Percentiles rank a stretch among this genome's conserved stretches.
Conservation (phyloP, 2,888 invertebrate genomes). For the Cerceris rybyensis region DNA sequence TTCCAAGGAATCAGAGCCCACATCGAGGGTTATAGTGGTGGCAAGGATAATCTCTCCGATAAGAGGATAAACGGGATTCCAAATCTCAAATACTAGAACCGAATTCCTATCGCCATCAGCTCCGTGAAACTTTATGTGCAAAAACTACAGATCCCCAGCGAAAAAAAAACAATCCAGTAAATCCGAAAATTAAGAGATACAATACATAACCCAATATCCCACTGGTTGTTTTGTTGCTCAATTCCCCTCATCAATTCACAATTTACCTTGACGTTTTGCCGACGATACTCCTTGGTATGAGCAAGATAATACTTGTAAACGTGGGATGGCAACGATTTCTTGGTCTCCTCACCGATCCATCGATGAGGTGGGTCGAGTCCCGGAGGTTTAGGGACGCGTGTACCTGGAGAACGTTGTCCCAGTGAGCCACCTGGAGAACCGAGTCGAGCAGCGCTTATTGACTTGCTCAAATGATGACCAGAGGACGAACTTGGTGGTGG, state of each 20-base stretch:
- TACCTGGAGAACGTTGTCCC: constrained; percentile 72
- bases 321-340: constrained; percentile 85
- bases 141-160: too few relatives aligned
- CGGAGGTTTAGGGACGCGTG: constrained; percentile 68
- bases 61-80: too few relatives aligned
- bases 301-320: constrained; percentile 87
- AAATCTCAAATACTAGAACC: too few relatives aligned
- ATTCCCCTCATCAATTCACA: not conserved
- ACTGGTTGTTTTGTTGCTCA: not conserved
- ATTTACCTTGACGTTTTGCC: constrained; percentile 83
- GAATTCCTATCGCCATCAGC: too few relatives aligned
- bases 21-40: too few relatives aligned
- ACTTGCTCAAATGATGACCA: constrained; percentile 68
- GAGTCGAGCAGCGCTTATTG: constrained; percentile 67
- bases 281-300: constrained; percentile 77
- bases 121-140: too few relatives aligned
- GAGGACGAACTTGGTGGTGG: constrained; percentile 66
- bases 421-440: constrained; percentile 73
- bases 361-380: constrained; percentile 75
- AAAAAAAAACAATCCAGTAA: too few relatives aligned
- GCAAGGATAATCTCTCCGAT: too few relatives aligned
- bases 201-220: too few relatives aligned
- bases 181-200: too few relatives aligned
- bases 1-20: too few relatives aligned
- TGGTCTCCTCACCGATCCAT: constrained; percentile 88